Base-by-base conservation (phyloP, 2,113 vertebrate species). In the Prinia subflava region DNA sequence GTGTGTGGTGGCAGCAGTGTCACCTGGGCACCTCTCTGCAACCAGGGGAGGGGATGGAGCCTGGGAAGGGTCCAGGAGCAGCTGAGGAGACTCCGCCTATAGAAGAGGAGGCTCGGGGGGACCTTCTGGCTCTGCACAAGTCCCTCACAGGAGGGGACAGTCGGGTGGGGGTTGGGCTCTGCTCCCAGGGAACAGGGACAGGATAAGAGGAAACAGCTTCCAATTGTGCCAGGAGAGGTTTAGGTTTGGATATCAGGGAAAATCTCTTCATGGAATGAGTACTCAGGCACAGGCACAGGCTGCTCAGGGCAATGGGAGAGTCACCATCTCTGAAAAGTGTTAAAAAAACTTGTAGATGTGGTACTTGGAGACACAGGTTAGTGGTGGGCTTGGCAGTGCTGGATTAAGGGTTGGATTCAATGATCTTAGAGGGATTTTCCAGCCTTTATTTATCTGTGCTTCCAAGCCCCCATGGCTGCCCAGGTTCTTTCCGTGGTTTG, bases 111-210 rank as follows among this genome's bases (percentile, higher is more conserved):
- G n/a, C 47, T 62, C 63, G 11, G n/a, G 9, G 28, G 4, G 1
- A 7, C n/a, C 46, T 20, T 31, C 1, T 49, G 4, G 6, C 21
- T n/a, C 63, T 62, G 15, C 31, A 47, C 55, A 83, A 9, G 6
- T 47, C 63, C 30, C 62, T 62, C 70, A 13, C 46, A 53, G 53
- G 39, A 83, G 11, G 11, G 16, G 7, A 2, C 39, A 47, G 30
- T 7, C 1, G 2, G 62, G 16, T 17, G 52, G 2, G 27, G 3
- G 2, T 46, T 1, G 0, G 46, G 23, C 24, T 75, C 11, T 75
- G 55, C 53, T 83, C 17, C 23, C 24, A 23, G n/a, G 11, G 21
- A 55, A 47, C 17, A 62, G 41, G 25, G 28, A 62, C 47, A 55
- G 25, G 21, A 47, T 0, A 2, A 76, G 30, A 55, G 25, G 41